Conservation (phyloP, 2,113 vertebrate genomes). For the Oncorhynchus mykiss region DNA sequence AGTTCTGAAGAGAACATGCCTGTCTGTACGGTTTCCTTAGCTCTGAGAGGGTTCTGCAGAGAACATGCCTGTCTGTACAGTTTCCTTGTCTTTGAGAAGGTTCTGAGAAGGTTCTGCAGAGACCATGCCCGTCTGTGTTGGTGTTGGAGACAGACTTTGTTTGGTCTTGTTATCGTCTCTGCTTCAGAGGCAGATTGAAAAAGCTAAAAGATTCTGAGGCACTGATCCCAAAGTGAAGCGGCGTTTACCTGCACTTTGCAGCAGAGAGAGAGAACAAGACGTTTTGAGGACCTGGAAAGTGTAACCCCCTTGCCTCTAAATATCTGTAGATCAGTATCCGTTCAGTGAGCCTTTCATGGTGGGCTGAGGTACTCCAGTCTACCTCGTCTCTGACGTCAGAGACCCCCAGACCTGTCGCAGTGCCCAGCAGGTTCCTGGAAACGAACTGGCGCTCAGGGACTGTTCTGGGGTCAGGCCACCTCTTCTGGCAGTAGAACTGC, state of each 20-base stretch:
- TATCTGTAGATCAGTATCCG: conserved; percentile 13
- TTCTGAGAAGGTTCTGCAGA: conserved; percentile 46
- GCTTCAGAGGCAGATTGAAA: no score
- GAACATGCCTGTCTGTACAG: no score
- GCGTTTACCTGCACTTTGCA: no score
- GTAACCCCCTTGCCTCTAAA: conserved; percentile 3
- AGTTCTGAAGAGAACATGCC: no score
- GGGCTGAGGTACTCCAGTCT: conserved; percentile 13
- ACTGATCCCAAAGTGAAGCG: no score
- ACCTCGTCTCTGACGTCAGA: conserved; percentile 7
- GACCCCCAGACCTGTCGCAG: conserved; percentile 20
- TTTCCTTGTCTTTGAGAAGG: conserved; percentile 39
- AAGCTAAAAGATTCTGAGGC: no score
- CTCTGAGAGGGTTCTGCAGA: no score
- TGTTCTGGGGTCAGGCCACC: conserved; percentile 43
- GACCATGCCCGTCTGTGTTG: conserved; percentile 28
- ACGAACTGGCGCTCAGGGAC: conserved; percentile 47
- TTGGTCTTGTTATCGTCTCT: not conserved
- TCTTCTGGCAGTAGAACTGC: conserved; percentile 29
- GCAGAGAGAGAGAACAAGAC: not conserved
- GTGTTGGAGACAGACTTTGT: conserved; percentile 44
- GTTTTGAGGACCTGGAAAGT: conserved; percentile 19
- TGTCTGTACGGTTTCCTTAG: no score
- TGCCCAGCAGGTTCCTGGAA: conserved; percentile 50
- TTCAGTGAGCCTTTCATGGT: conserved; percentile 24